These are phyloP conservation scores for Synanthedon myopaeformis DNA, from an alignment of 2,888 invertebrate species.

Conservation along the genomic window DNA sequence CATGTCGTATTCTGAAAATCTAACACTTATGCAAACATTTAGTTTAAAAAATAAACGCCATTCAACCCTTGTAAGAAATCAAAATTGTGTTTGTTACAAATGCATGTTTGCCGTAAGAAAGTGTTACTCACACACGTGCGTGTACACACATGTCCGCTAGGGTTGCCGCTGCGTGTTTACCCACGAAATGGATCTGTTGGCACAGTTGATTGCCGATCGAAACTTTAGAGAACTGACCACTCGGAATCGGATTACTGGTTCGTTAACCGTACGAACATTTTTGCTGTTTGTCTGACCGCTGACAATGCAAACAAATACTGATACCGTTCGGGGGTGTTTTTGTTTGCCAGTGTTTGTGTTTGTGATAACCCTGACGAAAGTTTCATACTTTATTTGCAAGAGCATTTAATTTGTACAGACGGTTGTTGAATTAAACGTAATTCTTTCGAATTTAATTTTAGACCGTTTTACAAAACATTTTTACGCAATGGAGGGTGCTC, in stretches of 20 bases:
- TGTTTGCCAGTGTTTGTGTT: conserved; percentile 15
- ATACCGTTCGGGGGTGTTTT: conserved; percentile 11
- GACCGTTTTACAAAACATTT: too few species aligned
- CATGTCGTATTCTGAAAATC: too few species aligned
- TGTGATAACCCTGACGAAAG: conserved; percentile 25
- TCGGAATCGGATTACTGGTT: conserved; percentile 59
- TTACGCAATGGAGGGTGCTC: too few species aligned
- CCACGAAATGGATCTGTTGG: conserved; percentile 57
- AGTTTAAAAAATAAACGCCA: too few species aligned
- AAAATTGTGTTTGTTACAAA: not conserved
- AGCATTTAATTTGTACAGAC: not conserved
- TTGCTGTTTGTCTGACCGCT: conserved; percentile 53
- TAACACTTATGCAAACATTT: too few species aligned
- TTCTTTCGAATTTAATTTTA: too few species aligned
- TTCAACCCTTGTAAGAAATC: not conserved
- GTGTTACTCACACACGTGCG: not conserved
- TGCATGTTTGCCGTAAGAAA: not conserved
- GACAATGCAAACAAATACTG: conserved; percentile 46
- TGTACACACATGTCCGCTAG: conserved; percentile 8
- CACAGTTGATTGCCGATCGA: conserved; percentile 60
- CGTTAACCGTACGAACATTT: conserved; percentile 49
- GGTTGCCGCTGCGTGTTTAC: conserved; percentile 41
- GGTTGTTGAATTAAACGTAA: not conserved
- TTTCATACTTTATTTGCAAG: conserved; percentile 10
- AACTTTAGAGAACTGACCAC: conserved; percentile 59